Evolutionary conservation across 2,888 invertebrate genomes (phyloP).

Genomic region (Ceraclea dissimilis): DNA sequence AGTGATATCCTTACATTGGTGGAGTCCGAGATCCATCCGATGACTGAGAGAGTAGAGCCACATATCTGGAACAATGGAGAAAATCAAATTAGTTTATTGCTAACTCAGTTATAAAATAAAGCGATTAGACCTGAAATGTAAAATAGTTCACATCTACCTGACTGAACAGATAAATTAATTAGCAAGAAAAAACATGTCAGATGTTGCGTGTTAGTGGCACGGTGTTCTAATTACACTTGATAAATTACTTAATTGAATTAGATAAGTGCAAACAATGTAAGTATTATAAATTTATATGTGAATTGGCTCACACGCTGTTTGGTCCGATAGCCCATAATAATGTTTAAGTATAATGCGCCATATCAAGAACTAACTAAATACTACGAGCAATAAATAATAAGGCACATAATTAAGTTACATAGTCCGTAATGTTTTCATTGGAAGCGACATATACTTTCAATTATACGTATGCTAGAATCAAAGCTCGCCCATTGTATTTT

Average conservation of each 20-base stretch:
- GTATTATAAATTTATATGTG: too few species aligned
- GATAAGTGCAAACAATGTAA: background rate
- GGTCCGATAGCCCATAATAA: too few species aligned
- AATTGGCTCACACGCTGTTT: too few species aligned
- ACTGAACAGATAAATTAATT: background rate
- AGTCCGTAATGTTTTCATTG: too few species aligned
- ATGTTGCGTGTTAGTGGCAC: background rate
- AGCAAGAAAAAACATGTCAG: background rate
- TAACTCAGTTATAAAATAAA: background rate
- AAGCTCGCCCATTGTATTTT: too few species aligned
- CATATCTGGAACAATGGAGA: background rate
- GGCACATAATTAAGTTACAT: too few species aligned
- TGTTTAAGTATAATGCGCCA: too few species aligned
- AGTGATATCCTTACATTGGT: background rate
- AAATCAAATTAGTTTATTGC: background rate
- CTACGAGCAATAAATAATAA: too few species aligned
- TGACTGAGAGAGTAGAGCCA: background rate
- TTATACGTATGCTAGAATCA: too few species aligned
- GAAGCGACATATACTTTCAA: too few species aligned
- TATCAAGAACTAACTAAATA: too few species aligned
- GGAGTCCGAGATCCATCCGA: background rate
- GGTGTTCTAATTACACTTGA: background rate
- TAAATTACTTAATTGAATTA: conserved; percentile 1
- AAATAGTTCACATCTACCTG: background rate
- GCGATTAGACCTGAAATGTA: background rate